A percentile compares a stretch with the other conserved stretches of the same genome.
These are phyloP conservation scores for Gonatopus flavifemur DNA, from an alignment of 1,140 invertebrate genomes.

Conservation along the genomic window DNA sequence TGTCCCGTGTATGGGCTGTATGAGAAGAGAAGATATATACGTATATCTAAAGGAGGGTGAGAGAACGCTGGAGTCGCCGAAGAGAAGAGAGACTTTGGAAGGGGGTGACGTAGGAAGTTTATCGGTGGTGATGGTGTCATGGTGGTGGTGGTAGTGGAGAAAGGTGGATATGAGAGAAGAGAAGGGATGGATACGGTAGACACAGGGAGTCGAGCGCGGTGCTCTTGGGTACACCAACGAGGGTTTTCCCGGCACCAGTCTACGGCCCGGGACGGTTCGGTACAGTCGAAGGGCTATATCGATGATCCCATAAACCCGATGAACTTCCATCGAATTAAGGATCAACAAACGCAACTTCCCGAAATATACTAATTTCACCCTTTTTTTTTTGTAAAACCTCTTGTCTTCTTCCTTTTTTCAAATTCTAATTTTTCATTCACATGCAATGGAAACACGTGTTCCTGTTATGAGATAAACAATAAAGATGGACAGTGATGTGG, in stretches of 20 bases:
- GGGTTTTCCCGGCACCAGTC: constrained; percentile 53
- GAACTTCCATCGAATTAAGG: no score
- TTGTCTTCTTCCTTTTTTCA: no score
- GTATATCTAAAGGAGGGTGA: no score
- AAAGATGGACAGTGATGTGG: no score
- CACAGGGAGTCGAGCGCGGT: not conserved
- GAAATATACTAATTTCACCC: no score
- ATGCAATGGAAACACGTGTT: no score
- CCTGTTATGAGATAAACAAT: no score
- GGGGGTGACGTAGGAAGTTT: constrained; percentile 36
- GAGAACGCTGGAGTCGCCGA: not conserved
- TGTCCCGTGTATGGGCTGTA: constrained; percentile 33
- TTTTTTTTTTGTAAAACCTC: no score
- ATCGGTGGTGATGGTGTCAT: constrained; percentile 26
- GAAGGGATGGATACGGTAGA: constrained; percentile 2
- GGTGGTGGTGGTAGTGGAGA: constrained; percentile 12
- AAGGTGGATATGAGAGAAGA: not conserved
- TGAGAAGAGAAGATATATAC: constrained; percentile 26
- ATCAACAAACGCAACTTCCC: no score
- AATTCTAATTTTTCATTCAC: no score
- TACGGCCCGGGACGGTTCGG: constrained; percentile 55
- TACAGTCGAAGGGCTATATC: no score
- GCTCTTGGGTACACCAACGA: constrained; percentile 37
- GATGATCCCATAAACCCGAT: no score
- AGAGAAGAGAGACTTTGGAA: constrained; percentile 15